Evolutionary conservation across 2,797 vertebrate genomes (phyloP).

Genomic region (Hoplostethus atlanticus): DNA sequence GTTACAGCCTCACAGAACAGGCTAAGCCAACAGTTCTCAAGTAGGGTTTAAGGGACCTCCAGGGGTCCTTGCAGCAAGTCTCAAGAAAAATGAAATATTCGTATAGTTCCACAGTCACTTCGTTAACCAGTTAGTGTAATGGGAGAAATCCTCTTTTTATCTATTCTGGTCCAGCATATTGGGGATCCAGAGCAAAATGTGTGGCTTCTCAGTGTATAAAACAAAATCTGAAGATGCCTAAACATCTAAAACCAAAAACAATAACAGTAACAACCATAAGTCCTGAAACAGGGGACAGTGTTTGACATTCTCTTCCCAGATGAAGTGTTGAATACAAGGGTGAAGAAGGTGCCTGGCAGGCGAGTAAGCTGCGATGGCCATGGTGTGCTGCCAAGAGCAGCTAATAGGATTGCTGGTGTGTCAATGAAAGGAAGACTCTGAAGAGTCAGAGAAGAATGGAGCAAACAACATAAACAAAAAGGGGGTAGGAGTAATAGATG

Average conservation of each 20-base stretch:
- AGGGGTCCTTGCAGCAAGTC: not conserved
- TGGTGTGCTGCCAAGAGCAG: not conserved
- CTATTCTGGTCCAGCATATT: not conserved
- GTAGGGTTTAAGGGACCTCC: constrained; percentile 2
- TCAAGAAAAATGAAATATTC: too few relatives aligned
- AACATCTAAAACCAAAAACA: constrained; percentile 6
- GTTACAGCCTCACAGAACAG: constrained; percentile 5
- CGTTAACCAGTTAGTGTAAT: not conserved
- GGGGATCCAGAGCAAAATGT: not conserved
- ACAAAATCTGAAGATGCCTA: too few relatives aligned
- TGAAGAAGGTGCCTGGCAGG: not conserved
- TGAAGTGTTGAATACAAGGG: not conserved
- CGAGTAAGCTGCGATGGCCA: not conserved
- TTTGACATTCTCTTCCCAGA: not conserved
- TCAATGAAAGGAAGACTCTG: constrained; percentile 1
- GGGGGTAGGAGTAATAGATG: not conserved
- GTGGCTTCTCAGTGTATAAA: too few relatives aligned
- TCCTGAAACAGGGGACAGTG: not conserved
- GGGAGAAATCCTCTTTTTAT: not conserved
- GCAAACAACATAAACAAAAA: not conserved
- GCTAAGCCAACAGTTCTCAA: not conserved
- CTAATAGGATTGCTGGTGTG: constrained; percentile 12
- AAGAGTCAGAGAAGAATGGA: not conserved
- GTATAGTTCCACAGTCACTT: too few relatives aligned
- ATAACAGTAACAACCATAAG: not conserved